Conservation (phyloP, 2,797 vertebrate genomes). For the Lepus townsendii region DNA sequence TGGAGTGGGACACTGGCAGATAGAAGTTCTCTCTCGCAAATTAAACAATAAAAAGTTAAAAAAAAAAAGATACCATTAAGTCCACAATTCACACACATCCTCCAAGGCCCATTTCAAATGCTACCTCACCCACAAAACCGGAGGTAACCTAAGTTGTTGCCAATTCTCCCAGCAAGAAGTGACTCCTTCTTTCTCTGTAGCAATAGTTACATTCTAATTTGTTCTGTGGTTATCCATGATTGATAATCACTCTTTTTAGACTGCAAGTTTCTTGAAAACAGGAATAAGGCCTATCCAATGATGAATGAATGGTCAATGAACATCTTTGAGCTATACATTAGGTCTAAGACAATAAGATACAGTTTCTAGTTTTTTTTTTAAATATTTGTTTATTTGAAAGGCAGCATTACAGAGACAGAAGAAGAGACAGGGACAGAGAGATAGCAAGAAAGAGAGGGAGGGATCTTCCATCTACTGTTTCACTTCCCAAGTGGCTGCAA, state of each 20-base stretch:
- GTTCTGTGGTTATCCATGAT: not conserved
- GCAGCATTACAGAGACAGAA: too few species aligned
- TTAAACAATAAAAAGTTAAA: too few species aligned
- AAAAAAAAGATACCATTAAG: conserved; percentile 14
- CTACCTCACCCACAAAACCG: conserved; percentile 18
- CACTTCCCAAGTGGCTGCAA: too few species aligned
- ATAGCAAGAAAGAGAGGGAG: too few species aligned
- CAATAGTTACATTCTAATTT: conserved; percentile 8
- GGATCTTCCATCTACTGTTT: too few species aligned
- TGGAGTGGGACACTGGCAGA: too few species aligned
- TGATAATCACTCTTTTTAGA: not conserved
- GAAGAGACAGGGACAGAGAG: too few species aligned
- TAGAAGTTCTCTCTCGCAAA: too few species aligned
- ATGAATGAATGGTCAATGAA: conserved; percentile 55
- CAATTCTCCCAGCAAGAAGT: conserved; percentile 25
- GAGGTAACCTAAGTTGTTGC: not conserved
- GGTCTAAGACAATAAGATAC: conserved; percentile 43
- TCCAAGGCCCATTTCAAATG: conserved; percentile 49
- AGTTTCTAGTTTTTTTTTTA: not conserved
- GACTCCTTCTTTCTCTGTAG: conserved; percentile 28
- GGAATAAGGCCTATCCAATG: conserved; percentile 14
- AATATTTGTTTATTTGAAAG: too few species aligned
- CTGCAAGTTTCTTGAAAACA: conserved; percentile 21
- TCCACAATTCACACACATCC: not conserved
- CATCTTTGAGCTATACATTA: not conserved